Evolutionary conservation across 2,888 invertebrate species (phyloP).

Genomic region (Orchesellides sinensis): DNA sequence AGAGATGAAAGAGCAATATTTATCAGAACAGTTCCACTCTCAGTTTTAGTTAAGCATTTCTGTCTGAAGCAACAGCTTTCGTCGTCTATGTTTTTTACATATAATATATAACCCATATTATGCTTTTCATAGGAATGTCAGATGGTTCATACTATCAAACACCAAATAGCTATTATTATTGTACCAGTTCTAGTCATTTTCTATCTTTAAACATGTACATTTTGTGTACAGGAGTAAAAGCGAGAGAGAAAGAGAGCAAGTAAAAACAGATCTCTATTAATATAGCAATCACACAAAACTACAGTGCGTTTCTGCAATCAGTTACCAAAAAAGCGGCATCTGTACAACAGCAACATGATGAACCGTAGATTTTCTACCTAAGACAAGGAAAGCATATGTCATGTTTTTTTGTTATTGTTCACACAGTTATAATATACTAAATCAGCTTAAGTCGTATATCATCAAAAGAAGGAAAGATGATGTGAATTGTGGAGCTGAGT

Average conservation of each 20-base stretch:
- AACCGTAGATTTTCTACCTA: neutral
- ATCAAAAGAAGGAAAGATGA: conserved; percentile 33
- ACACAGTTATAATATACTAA: conserved; percentile 34
- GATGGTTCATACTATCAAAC: neutral
- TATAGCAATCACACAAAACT: too few relatives aligned
- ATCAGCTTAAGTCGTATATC: conserved; percentile 41
- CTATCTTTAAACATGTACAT: too few relatives aligned
- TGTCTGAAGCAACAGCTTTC: conserved; percentile 44
- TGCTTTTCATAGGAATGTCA: neutral
- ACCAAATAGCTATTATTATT: neutral
- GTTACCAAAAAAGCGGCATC: neutral
- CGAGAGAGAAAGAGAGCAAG: neutral
- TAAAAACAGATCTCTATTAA: neutral
- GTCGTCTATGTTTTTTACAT: neutral
- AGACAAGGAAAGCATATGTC: conserved; percentile 10
- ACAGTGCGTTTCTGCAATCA: neutral
- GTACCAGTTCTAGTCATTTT: neutral
- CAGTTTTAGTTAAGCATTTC: conserved; percentile 42
- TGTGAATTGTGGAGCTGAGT: conserved; percentile 38
- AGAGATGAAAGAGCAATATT: conserved; percentile 62
- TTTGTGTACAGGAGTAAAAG: neutral
- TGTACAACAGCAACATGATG: conserved; percentile 1
- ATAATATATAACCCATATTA: neutral
- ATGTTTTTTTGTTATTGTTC: conserved; percentile 30
- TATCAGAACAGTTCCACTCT: conserved; percentile 57